Conservation (phyloP, 2,113 vertebrate genomes). For the Butastur rufipennis region DNA sequence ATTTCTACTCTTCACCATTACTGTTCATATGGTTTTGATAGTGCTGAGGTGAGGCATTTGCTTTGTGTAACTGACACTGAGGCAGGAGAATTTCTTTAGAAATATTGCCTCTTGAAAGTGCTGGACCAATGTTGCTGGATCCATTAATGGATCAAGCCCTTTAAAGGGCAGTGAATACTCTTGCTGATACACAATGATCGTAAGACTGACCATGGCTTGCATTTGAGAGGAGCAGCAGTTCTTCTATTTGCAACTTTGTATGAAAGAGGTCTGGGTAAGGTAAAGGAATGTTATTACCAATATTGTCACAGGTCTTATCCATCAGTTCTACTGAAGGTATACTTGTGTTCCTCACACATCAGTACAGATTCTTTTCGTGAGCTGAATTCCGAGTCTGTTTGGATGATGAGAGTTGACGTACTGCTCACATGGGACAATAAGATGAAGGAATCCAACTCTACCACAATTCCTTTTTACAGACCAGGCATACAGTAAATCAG, state of each 20-base stretch:
- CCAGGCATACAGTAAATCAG: not conserved
- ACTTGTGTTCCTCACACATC: not conserved
- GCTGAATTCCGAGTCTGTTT: not conserved
- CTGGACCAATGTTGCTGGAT: not conserved
- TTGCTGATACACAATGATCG: accelerated
- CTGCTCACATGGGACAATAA: not conserved
- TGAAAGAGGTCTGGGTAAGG: not conserved
- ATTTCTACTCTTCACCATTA: not conserved
- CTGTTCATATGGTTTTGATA: not conserved
- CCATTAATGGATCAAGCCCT: not conserved
- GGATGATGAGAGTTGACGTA: not conserved
- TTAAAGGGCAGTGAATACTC: not conserved
- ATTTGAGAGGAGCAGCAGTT: not conserved
- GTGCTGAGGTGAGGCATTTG: not conserved
- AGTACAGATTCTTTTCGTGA: not conserved
- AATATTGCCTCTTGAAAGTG: not conserved
- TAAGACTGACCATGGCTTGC: not conserved
- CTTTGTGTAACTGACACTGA: not conserved
- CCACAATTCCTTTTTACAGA: not conserved
- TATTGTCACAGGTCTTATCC: not conserved
- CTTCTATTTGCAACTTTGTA: not conserved
- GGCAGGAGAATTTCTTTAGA: not conserved
- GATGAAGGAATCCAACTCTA: not conserved
- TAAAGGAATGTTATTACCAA: not conserved
- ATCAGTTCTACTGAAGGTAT: not conserved